Evolutionary conservation across 1,140 invertebrate species (phyloP).

Genomic region (Micrasema longulum): DNA sequence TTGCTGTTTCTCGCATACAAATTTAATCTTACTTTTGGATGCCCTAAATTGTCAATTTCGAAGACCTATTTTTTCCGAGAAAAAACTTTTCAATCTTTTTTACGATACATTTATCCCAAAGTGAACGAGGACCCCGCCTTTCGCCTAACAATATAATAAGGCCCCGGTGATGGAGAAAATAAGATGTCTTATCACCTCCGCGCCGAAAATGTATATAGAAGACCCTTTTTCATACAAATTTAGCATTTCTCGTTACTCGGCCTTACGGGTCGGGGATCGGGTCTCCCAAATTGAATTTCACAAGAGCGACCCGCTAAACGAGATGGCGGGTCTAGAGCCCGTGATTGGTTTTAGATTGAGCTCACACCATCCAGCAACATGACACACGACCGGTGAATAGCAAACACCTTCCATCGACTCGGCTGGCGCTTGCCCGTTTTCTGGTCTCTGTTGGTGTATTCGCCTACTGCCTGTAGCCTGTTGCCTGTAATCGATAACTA

Average conservation of each 20-base stretch:
- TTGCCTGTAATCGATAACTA: no score
- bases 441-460: no score
- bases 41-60: not conserved
- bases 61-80: not conserved
- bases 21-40: not conserved
- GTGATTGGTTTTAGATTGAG: constrained; percentile 42
- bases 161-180: constrained; percentile 25
- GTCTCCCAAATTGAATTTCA: constrained; percentile 34
- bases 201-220: constrained; percentile 12
- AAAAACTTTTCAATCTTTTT: constrained; percentile 9
- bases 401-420: no score
- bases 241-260: constrained; percentile 37
- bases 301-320: constrained; percentile 31
- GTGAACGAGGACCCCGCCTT: not conserved
- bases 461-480: no score
- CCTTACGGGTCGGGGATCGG: constrained; percentile 19
- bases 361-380: not conserved
- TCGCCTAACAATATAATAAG: constrained; percentile 6
- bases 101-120: constrained; percentile 9
- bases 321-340: not conserved
- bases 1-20: not conserved
- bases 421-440: no score
- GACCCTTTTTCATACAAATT: constrained; percentile 36
- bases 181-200: constrained; percentile 28
- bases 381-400: not conserved